Base-by-base conservation (phyloP, 1,140 invertebrate species). In the Augochlora pura region DNA sequence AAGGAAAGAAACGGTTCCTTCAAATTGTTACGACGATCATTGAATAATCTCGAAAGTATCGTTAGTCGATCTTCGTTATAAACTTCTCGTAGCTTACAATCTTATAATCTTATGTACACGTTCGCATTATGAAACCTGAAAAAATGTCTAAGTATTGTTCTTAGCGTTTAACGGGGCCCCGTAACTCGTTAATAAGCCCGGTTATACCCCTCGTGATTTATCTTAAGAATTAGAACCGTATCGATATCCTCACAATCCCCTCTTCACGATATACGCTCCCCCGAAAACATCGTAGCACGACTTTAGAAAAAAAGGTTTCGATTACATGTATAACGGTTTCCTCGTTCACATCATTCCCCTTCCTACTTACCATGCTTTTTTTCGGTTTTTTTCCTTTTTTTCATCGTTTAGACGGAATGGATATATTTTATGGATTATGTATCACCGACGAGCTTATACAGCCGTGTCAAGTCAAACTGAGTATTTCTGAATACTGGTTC, bases 391-490 rank as follows among this genome's bases (percentile, higher is more conserved):
- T n/a, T 71, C 69, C 49, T 52, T 6, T 25, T 71, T 77, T 71
- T 71, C 8, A 57, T 71, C 73, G 52, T 75, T 86, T 73, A 85
- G 84, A 86, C 83, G 83, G 85, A 86, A 86, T 86, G 64, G 78
- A 77, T 86, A 83, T 86, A 83, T 86, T 72, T 80, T 80, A 79
- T 68, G 70, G 54, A 85, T 75, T 82, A 39, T 78, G 62, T 77
- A 85, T 86, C 76, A 72, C 84, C 70, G 42, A 85, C 27, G 52
- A 72, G 59, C 77, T 76, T 62, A 38, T 69, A 32, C 9, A 66
- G 59, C 54, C 21, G 42, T 80, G 54, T 64, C 25, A 65, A 64
- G 52, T 59, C n/a, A 64, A 77, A 82, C 23, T 65, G 32, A 76
- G 67, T 78, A 72, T 73, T 75, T 32, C 39, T 39, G 64, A 85